phyloP scores from a whole-genome alignment of 2,888 invertebrate genomes.

The Eristalis pertinax region DNA sequence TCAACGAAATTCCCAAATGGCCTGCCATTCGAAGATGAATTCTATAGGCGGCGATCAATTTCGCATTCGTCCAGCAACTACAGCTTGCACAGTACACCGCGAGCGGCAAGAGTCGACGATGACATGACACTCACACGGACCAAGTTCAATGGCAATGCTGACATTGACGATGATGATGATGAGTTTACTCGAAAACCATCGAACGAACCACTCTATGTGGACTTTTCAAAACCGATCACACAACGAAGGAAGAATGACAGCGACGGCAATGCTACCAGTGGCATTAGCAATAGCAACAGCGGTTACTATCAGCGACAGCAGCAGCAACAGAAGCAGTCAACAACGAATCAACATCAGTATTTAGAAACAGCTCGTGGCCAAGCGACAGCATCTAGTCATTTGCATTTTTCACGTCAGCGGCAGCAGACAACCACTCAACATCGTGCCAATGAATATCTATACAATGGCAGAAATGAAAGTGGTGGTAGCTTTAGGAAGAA shows the following conservation, averaged over 20 bases:
- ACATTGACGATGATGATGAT: constrained; percentile 75
- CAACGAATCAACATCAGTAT: constrained; percentile 64
- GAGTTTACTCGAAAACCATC: constrained; percentile 81
- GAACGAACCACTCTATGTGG: constrained; percentile 81
- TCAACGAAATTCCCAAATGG: constrained; percentile 81
- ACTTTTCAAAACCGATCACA: constrained; percentile 80
- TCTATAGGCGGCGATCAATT: constrained; percentile 79
- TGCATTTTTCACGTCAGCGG: constrained; percentile 63
- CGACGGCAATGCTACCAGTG: constrained; percentile 71
- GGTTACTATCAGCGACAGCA: constrained; percentile 73
- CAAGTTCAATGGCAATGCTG: constrained; percentile 65
- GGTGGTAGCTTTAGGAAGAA: constrained; percentile 58
- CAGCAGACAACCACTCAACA: constrained; percentile 36
- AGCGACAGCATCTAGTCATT: constrained; percentile 63
- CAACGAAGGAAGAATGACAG: constrained; percentile 70
- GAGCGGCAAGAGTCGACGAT: constrained; percentile 68
- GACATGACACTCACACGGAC: constrained; percentile 69
- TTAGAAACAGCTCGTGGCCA: constrained; percentile 63
- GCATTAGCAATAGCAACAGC: constrained; percentile 46
- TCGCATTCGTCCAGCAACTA: constrained; percentile 81
- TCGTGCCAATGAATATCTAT: constrained; percentile 60
- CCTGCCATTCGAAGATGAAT: constrained; percentile 81
- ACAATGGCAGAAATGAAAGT: constrained; percentile 61
- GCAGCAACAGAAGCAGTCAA: constrained; percentile 34
- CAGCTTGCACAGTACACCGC: constrained; percentile 78